Evolutionary conservation across 2,888 invertebrate genomes (phyloP), one percentile per base, ranked within the genome.

Genomic region (Apoda limacodes): DNA sequence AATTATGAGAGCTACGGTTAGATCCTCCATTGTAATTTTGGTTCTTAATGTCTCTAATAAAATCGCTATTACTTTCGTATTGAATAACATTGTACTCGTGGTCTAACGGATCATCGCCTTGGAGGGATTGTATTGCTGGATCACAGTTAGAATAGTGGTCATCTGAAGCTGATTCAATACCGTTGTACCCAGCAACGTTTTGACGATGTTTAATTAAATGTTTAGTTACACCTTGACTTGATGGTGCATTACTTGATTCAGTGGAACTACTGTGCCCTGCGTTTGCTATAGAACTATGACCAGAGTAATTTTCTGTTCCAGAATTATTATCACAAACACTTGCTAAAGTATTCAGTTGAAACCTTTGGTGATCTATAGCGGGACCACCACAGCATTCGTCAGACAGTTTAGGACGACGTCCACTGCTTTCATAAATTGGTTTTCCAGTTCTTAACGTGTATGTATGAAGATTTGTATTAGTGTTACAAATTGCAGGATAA

Each of bases 401-500:
- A 42, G 75, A 67, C 30, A 78, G 48, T 31, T 47, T 64, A 1
- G 75, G 70, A 46, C 75, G 78, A 30, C 72, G 76, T 2, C 72
- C 70, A 7, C 71, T 60, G 3, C 70, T 87, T 55, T 90, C 90
- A 53, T 90, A 90, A 25, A 90, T 88, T 17, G 89, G 87, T 55
- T 89, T 90, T 0, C 89, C 89, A 4, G 89, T 88, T 37, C 90
- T 83, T 60, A 90, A 75, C 1, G 92, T 90, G 56, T 92, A 93
- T 25, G 92, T 93, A 46, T 92, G 87, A 7, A 92, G 85, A 43
- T 93, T 92, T 6, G 92, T 90, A 52, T 93, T 93, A 3, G 92
- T 89, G 52, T 89, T 91, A 59, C 93, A 93, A 44, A 93, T 89
- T 7, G 92, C 90, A 4, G 93, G 93, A 58, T 92, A 93, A 43